phyloP scores from a whole-genome alignment of 2,797 vertebrate species.

The Dendrocincla fuliginosa region DNA sequence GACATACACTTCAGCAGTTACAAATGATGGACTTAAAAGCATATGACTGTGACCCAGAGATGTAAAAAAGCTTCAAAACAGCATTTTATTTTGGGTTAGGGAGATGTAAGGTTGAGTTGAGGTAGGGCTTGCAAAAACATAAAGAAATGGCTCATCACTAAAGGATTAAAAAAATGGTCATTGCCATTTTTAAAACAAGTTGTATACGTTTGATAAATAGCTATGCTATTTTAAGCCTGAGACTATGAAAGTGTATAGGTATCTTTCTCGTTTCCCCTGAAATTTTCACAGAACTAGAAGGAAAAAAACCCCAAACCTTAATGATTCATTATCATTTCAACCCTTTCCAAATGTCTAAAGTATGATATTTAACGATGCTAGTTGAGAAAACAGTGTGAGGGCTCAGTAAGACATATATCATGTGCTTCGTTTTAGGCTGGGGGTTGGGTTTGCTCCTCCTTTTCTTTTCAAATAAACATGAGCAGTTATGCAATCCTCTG shows the following conservation, averaged over 20 bases:
- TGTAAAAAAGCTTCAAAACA: background rate
- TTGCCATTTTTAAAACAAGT: background rate
- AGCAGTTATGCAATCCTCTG: background rate
- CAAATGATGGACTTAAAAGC: slow-evolving; percentile 10
- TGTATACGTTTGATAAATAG: background rate
- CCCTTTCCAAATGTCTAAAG: background rate
- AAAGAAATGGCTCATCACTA: background rate
- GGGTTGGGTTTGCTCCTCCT: background rate
- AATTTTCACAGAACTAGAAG: background rate
- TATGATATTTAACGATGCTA: background rate
- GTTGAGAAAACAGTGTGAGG: background rate
- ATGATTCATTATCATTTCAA: background rate
- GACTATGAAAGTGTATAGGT: background rate
- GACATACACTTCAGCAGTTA: background rate
- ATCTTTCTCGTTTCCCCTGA: background rate
- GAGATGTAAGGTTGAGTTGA: background rate
- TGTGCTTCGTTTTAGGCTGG: background rate
- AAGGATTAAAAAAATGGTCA: background rate
- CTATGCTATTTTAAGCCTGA: background rate
- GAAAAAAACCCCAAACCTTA: background rate
- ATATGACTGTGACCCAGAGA: background rate
- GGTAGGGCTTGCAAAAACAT: background rate
- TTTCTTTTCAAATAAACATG: background rate
- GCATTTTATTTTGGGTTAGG: background rate
- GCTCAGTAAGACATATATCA: background rate